Evolutionary conservation across 2,113 vertebrate species (phyloP).

Genomic region (Nematolebias whitei): DNA sequence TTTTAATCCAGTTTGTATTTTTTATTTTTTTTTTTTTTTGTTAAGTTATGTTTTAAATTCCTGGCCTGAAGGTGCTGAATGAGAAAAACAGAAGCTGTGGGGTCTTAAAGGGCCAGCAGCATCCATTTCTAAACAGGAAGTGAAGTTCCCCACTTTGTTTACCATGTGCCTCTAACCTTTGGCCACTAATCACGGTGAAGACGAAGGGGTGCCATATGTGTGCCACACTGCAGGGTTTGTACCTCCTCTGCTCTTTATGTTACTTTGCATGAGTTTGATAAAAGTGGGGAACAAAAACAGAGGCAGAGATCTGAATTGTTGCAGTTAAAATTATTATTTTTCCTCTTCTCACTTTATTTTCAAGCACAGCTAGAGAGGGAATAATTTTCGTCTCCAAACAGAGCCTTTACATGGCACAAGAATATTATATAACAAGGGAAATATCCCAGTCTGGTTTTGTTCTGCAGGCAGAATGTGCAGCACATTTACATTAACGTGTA

Average conservation of each 20-base stretch:
- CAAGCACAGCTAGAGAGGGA: constrained; percentile 11
- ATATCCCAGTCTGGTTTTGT: neutral
- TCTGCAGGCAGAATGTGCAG: neutral
- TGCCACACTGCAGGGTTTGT: constrained; percentile 15
- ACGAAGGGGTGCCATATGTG: constrained; percentile 28
- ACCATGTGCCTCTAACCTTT: constrained; percentile 53
- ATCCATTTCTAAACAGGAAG: constrained; percentile 68
- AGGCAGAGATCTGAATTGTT: neutral
- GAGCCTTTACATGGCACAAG: constrained; percentile 10
- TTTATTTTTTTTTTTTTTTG: neutral
- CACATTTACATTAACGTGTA: neutral
- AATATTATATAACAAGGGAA: neutral
- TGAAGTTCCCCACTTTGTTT: constrained; percentile 59
- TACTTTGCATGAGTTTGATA: neutral
- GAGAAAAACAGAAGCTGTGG: constrained; percentile 36
- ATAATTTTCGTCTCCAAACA: constrained; percentile 17
- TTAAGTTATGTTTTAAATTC: neutral
- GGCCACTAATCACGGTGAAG: constrained; percentile 36
- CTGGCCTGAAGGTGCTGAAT: constrained; percentile 4
- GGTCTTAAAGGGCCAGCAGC: constrained; percentile 35
- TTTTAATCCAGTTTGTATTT: neutral
- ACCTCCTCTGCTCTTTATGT: neutral
- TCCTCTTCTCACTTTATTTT: constrained; percentile 5
- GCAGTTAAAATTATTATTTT: neutral
- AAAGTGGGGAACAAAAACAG: neutral